phyloP scores from a whole-genome alignment of 2,113 vertebrate species.

The Cochlearius cochlearius region DNA sequence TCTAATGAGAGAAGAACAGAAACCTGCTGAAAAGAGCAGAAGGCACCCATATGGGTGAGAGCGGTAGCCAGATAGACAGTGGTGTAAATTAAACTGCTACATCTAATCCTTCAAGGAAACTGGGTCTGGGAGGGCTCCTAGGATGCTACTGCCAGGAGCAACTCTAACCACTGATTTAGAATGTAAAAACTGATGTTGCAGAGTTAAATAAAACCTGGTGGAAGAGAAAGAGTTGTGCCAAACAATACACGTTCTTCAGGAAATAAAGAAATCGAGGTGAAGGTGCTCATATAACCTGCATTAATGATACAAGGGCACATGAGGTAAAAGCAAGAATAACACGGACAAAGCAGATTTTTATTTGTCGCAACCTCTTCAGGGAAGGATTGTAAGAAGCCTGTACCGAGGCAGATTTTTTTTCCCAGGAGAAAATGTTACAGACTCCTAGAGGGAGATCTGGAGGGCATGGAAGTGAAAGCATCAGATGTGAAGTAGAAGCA shows the following conservation, averaged over 20 bases:
- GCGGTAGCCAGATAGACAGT: not conserved
- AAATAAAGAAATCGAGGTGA: not conserved
- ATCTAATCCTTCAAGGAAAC: not conserved
- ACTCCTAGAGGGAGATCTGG: not conserved
- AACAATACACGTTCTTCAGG: not conserved
- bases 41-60: conserved; percentile 16
- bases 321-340: not conserved
- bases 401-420: not conserved
- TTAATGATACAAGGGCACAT: not conserved
- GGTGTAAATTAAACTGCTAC: conserved; percentile 11
- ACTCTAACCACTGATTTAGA: not conserved
- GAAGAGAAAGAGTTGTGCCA: not conserved
- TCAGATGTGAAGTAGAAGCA: not conserved
- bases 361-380: not conserved
- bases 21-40: conserved; percentile 45
- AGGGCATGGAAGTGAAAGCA: not conserved
- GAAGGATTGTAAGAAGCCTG: not conserved
- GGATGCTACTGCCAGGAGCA: not conserved
- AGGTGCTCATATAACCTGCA: not conserved
- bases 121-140: not conserved
- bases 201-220: not conserved
- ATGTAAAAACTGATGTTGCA: not conserved
- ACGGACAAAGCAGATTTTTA: not conserved
- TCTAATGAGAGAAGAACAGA: conserved; percentile 34
- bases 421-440: not conserved